phyloP scores from a whole-genome alignment of 2,113 vertebrate genomes.

The Lagenorhynchus albirostris region DNA sequence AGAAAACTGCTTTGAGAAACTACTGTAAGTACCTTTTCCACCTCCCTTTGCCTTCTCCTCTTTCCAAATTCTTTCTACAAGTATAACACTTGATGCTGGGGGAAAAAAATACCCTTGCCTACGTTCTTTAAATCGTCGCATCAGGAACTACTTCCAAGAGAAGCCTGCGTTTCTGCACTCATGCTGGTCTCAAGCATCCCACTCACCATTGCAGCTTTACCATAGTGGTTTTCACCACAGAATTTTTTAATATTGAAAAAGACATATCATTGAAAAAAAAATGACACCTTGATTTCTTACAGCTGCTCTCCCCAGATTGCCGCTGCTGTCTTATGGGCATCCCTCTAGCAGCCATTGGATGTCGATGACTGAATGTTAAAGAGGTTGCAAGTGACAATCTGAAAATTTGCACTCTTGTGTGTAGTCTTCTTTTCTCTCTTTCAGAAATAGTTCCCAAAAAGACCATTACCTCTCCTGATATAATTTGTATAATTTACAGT shows the following conservation, averaged over 20 bases:
- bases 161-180: conserved; percentile 80
- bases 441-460: conserved; percentile 82
- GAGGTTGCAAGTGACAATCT: conserved; percentile 93
- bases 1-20: conserved; percentile 85
- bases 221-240: conserved; percentile 68
- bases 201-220: conserved; percentile 80
- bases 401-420: conserved; percentile 90
- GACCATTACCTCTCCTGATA: conserved; percentile 80
- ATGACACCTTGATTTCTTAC: conserved; percentile 72
- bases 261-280: conserved; percentile 70
- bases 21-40: conserved; percentile 83
- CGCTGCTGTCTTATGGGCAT: conserved; percentile 78
- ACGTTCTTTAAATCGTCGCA: conserved; percentile 77
- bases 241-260: conserved; percentile 72
- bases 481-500: conserved; percentile 81
- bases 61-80: conserved; percentile 83
- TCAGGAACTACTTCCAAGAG: conserved; percentile 78
- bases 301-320: conserved; percentile 77
- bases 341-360: conserved; percentile 83
- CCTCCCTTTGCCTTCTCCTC: conserved; percentile 77
- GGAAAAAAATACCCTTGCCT: conserved; percentile 68
- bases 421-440: conserved; percentile 83
- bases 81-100: conserved; percentile 81
- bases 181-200: conserved; percentile 75
- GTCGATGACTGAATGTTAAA: conserved; percentile 86